Base-by-base conservation (phyloP, 2,113 vertebrate species). In the Saguinus midas region DNA sequence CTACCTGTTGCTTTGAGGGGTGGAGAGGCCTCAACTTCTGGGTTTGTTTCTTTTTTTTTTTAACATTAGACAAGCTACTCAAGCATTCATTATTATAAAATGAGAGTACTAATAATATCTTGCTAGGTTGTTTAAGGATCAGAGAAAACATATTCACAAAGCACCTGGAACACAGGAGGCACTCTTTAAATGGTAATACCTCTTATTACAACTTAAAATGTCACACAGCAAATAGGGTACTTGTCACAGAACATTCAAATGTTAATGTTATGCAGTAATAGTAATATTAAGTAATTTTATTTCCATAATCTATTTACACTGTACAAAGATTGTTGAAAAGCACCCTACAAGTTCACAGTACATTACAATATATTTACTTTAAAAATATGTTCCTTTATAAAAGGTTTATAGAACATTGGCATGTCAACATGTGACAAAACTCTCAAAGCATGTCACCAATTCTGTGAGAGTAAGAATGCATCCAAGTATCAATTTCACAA, bases 371-470 rank as follows among this genome's bases (percentile, higher is more conserved):
- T 82, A 97, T 94, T 98, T 96, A 97, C 91, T 97, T 89, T 97
- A 97, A 95, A 98, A 98, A 98, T 97, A 98, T 90, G 95, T 76
- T 97, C 98, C 98, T 99, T 99, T 98, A 98, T 98, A 98, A 99
- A 99, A 99, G 98, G 98, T 95, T 98, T 98, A 93, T 97, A 97
- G 96, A 97, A 98, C 96, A 98, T 45, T 86, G 98, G 87, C 97
- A 98, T 96, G 43, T 98, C 97, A 97, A 93, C 96, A 97, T 96
- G 92, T 95, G 94, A 97, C 97, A 97, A 92, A 98, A 96, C 43
- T 96, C 95, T 96, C 0, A 91, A 96, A 96, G 96, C 87, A 97
- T 75, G 68, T 97, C 98, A 97, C 86, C 92, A 92, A 92, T 94
- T 96, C 96, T 96, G 96, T 93, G 94, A 97, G 88, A 97, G 97